These are phyloP conservation scores for Cepaea hortensis DNA, from an alignment of 2,888 invertebrate species.

Conservation along the genomic window DNA sequence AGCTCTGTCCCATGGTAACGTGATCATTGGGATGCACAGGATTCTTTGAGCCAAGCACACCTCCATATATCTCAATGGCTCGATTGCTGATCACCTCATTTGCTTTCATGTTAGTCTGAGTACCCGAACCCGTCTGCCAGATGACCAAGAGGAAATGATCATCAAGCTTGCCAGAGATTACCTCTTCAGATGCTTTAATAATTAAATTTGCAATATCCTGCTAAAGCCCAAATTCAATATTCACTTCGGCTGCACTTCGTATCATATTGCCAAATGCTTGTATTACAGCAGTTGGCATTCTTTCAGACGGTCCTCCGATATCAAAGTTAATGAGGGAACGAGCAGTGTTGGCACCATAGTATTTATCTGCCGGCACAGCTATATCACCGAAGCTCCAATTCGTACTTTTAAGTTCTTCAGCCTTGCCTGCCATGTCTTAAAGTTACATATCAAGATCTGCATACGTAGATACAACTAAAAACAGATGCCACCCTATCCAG, in stretches of 20 bases:
- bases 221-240: slow-evolving; percentile 93
- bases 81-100: slow-evolving; percentile 94
- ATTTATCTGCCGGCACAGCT: slow-evolving; percentile 91
- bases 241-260: slow-evolving; percentile 97
- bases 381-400: slow-evolving; percentile 93
- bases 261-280: slow-evolving; percentile 96
- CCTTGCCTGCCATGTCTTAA: too few species aligned
- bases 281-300: slow-evolving; percentile 97
- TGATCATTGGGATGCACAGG: slow-evolving; percentile 99
- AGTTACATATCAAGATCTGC: too few species aligned
- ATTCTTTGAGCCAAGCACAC: slow-evolving; percentile 91
- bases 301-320: slow-evolving; percentile 93
- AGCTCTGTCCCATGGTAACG: slow-evolving; percentile 95
- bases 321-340: slow-evolving; percentile 96
- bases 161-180: slow-evolving; percentile 89
- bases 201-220: slow-evolving; percentile 91
- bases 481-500: too few species aligned
- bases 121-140: slow-evolving; percentile 99
- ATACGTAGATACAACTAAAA: too few species aligned
- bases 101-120: slow-evolving; percentile 99
- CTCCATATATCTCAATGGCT: slow-evolving; percentile 92
- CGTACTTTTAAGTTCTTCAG: slow-evolving; percentile 35
- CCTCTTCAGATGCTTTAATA: slow-evolving; percentile 91
- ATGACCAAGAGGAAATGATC: slow-evolving; percentile 98
- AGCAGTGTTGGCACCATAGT: slow-evolving; percentile 98